A percentile compares a stretch with the other conserved stretches of the same genome.
Evolutionary conservation across 2,888 invertebrate species (phyloP).

Genomic region (Pollenia angustigena): DNA sequence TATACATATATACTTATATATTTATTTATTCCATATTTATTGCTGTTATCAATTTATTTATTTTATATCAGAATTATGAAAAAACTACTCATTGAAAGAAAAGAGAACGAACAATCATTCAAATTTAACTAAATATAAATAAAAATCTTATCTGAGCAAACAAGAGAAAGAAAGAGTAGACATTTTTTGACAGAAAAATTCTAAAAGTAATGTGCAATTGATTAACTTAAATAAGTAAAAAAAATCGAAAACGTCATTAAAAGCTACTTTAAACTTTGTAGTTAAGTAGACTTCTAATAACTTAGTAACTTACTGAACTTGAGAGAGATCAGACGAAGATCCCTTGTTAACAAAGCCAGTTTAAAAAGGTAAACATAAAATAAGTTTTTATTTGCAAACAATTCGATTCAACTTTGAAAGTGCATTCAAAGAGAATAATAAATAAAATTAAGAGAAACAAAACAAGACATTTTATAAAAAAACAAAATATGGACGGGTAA

Average conservation of each 20-base stretch:
- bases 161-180: neutral
- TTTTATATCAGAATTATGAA: neutral
- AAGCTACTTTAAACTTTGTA: constrained; percentile 1
- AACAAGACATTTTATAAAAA: too few species aligned
- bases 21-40: neutral
- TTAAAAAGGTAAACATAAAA: constrained; percentile 13
- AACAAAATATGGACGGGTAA: too few species aligned
- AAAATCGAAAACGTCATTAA: neutral
- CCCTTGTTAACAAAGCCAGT: neutral
- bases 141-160: neutral
- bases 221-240: neutral
- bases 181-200: too few species aligned
- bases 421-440: too few species aligned
- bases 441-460: too few species aligned
- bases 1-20: too few species aligned
- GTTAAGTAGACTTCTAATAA: constrained; percentile 15
- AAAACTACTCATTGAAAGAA: neutral
- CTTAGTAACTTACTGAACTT: constrained; percentile 54
- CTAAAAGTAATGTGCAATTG: too few species aligned
- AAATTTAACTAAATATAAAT: neutral
- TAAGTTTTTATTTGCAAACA: neutral
- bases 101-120: neutral
- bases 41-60: neutral
- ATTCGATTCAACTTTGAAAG: too few species aligned
- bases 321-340: constrained; percentile 6